Evolutionary conservation across 2,888 invertebrate species (phyloP).

Genomic region (Ditylenchus weischeri): DNA sequence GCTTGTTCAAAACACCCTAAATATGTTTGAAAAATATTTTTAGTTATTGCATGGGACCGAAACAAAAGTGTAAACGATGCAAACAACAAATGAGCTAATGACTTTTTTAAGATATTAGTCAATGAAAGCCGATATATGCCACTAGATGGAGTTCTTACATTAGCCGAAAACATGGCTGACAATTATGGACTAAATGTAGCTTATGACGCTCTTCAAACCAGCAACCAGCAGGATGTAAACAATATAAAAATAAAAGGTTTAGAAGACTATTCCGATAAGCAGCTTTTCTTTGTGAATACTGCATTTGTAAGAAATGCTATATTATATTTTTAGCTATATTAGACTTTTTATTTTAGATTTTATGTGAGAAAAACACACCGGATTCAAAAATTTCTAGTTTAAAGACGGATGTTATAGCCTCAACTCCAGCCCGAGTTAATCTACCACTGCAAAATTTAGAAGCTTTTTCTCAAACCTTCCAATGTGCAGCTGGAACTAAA

Average conservation of each 20-base stretch:
- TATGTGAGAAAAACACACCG: neutral
- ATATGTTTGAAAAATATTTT: too few species aligned
- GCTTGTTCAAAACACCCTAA: too few species aligned
- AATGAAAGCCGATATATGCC: too few species aligned
- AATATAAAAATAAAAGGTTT: neutral
- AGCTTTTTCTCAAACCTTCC: neutral
- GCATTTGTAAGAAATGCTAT: neutral
- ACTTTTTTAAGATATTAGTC: too few species aligned
- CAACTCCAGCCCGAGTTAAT: constrained; percentile 3
- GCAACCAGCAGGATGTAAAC: neutral
- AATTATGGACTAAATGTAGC: neutral
- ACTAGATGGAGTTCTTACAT: neutral
- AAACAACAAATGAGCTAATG: too few species aligned
- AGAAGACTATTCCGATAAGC: constrained; percentile 5
- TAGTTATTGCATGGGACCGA: too few species aligned
- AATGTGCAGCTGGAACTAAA: neutral
- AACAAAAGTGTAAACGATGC: too few species aligned
- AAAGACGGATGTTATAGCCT: neutral
- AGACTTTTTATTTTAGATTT: neutral
- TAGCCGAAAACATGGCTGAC: constrained; percentile 7
- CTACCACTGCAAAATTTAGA: neutral
- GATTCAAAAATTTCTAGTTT: neutral
- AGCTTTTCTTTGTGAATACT: constrained; percentile 3
- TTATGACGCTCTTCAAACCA: neutral
- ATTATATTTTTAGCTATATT: neutral